Evolutionary conservation across 2,888 invertebrate genomes (phyloP).

Genomic region (Pachliopta kotzebuea): DNA sequence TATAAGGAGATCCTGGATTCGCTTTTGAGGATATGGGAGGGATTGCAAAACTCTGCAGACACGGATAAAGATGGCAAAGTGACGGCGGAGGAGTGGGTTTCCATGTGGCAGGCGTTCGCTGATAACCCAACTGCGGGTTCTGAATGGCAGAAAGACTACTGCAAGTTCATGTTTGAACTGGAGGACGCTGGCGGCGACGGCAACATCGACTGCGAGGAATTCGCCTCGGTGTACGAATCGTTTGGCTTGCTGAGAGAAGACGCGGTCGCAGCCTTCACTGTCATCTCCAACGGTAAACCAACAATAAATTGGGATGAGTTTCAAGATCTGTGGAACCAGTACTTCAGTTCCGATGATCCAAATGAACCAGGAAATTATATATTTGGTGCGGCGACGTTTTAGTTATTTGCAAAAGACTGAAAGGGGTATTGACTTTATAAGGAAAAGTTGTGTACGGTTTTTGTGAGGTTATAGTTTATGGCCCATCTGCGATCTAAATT

Average conservation of each 20-base stretch:
- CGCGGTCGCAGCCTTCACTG: conserved; percentile 85
- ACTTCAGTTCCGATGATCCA: conserved; percentile 45
- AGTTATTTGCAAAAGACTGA: background rate
- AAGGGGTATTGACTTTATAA: too few species aligned
- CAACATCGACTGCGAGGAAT: conserved; percentile 87
- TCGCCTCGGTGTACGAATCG: conserved; percentile 87
- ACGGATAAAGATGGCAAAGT: conserved; percentile 77
- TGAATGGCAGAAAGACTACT: conserved; percentile 90
- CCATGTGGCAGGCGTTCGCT: conserved; percentile 43
- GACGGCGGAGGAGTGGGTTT: conserved; percentile 34
- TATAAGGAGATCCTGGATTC: conserved; percentile 85
- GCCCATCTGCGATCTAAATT: too few species aligned
- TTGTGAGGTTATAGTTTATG: too few species aligned
- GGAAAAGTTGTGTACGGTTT: too few species aligned
- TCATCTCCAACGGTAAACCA: conserved; percentile 85
- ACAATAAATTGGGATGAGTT: conserved; percentile 87
- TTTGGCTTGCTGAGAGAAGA: conserved; percentile 86
- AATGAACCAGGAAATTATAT: conserved; percentile 37
- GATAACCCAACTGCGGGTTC: conserved; percentile 81
- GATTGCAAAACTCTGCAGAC: conserved; percentile 86
- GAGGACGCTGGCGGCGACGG: conserved; percentile 89
- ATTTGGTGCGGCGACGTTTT: conserved; percentile 33
- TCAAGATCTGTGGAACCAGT: conserved; percentile 88
- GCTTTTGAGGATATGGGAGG: conserved; percentile 89
- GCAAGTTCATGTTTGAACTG: conserved; percentile 91